These are phyloP conservation scores for Venustoraphidia nigricollis DNA, from an alignment of 2,888 invertebrate species.

Conservation along the genomic window DNA sequence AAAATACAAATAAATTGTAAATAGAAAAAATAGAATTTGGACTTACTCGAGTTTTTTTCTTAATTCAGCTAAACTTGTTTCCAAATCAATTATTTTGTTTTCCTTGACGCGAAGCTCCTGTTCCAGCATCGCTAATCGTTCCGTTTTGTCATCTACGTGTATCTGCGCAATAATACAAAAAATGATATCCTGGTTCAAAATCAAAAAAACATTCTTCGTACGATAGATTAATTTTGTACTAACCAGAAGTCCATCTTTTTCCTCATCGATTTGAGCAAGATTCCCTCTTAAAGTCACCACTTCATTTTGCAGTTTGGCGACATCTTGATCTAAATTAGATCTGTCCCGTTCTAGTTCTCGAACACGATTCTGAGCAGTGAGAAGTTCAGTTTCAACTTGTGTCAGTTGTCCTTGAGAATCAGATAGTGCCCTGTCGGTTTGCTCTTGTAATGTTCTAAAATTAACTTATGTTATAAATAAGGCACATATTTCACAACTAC, in stretches of 20 bases:
- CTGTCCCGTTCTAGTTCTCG: constrained; percentile 40
- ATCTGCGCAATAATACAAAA: constrained; percentile 27
- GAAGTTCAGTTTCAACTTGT: constrained; percentile 45
- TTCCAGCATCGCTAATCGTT: constrained; percentile 46
- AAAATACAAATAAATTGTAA: background rate
- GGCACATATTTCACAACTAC: background rate
- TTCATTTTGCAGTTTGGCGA: constrained; percentile 42
- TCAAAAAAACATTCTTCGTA: background rate
- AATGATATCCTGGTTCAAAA: constrained; percentile 4
- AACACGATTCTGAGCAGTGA: constrained; percentile 39
- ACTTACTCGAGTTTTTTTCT: constrained; percentile 38
- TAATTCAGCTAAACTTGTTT: constrained; percentile 36
- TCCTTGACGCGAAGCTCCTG: constrained; percentile 45
- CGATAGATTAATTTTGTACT: constrained; percentile 12
- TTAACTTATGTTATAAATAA: background rate
- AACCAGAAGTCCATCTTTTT: constrained; percentile 51
- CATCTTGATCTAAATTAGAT: constrained; percentile 41
- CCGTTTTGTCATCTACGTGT: constrained; percentile 57
- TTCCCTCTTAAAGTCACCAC: constrained; percentile 44
- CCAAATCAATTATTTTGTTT: constrained; percentile 34
- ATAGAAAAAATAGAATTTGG: background rate
- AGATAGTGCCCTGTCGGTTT: constrained; percentile 55
- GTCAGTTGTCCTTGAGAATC: constrained; percentile 53
- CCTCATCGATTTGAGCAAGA: constrained; percentile 48
- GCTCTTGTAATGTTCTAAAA: constrained; percentile 53